Conservation (phyloP, 2,888 invertebrate genomes). For the Acholoe squamosa region DNA sequence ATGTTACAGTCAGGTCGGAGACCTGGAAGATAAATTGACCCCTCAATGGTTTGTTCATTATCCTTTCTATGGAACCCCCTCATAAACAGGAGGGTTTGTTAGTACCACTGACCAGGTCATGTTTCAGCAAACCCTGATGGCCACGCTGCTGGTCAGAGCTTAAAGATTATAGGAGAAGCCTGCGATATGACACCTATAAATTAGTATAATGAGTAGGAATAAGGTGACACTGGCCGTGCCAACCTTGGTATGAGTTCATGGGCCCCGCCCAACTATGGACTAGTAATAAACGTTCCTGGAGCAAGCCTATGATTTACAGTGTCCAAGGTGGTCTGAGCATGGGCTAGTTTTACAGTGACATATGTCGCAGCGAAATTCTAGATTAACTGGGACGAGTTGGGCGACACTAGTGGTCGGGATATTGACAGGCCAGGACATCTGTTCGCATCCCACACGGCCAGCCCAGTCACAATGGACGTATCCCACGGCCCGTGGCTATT, state of each 20-base stretch:
- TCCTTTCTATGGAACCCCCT: neutral
- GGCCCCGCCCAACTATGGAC: neutral
- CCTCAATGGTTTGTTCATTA: slow-evolving; percentile 24
- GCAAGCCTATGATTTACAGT: slow-evolving; percentile 28
- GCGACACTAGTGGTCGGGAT: neutral
- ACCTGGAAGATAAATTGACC: neutral
- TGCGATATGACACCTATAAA: slow-evolving; percentile 50
- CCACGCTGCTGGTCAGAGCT: neutral
- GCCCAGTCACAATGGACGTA: neutral
- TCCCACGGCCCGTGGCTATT: neutral
- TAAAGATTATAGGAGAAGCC: neutral
- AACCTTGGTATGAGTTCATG: neutral
- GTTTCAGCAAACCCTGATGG: neutral
- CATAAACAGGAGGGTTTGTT: slow-evolving; percentile 10
- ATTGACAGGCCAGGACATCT: slow-evolving; percentile 46
- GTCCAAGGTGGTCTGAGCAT: neutral
- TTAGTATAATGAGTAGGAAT: slow-evolving; percentile 11
- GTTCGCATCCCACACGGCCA: slow-evolving; percentile 7
- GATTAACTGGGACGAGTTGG: neutral
- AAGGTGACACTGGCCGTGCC: slow-evolving; percentile 49
- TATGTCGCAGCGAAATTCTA: slow-evolving; percentile 33
- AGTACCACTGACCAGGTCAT: neutral
- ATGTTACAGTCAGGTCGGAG: neutral
- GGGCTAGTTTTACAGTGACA: slow-evolving; percentile 43
- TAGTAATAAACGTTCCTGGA: neutral